Evolutionary conservation across 2,113 vertebrate species (phyloP).

Genomic region (Corythoichthys haematopterus): DNA sequence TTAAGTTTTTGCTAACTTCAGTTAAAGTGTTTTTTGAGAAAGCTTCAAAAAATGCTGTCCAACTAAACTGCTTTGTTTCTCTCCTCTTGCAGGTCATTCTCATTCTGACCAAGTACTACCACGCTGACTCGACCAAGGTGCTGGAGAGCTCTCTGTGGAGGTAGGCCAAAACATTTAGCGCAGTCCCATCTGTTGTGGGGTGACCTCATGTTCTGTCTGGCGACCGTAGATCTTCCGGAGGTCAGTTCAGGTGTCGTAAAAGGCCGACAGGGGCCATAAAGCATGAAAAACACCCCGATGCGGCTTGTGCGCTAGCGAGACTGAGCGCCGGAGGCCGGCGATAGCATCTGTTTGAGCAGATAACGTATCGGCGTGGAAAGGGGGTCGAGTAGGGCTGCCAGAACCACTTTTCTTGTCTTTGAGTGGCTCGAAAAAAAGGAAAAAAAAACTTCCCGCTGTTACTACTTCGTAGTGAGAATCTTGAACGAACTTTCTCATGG

Average conservation of each 20-base stretch:
- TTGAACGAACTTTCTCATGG: conserved; percentile 19
- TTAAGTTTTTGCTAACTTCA: no score
- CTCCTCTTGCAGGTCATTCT: conserved; percentile 83
- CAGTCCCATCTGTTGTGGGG: conserved; percentile 1
- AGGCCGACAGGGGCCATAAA: conserved; percentile 27
- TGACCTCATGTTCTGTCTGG: conserved; percentile 28
- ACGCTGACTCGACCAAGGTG: conserved; percentile 92
- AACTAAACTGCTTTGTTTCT: conserved; percentile 11
- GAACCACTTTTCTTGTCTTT: conserved; percentile 18
- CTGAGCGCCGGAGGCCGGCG: conserved; percentile 20
- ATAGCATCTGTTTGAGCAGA: conserved; percentile 57
- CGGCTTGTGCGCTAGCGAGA: conserved; percentile 22
- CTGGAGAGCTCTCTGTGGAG: conserved; percentile 86
- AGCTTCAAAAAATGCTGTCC: neutral
- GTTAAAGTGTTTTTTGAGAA: neutral
- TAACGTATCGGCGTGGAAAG: conserved; percentile 57
- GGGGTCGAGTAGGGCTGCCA: conserved; percentile 32
- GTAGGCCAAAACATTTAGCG: conserved; percentile 45
- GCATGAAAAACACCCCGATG: conserved; percentile 48
- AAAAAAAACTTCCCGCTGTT: conserved; percentile 4
- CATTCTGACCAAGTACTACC: conserved; percentile 96
- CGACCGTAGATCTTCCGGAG: conserved; percentile 12
- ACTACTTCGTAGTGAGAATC: conserved; percentile 22
- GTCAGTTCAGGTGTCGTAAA: conserved; percentile 14
- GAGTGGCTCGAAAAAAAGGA: neutral